Percentiles rank a stretch among this genome's conserved stretches.
These are phyloP conservation scores for Anoplius nigerrimus DNA, from an alignment of 2,888 invertebrate species.

Conservation along the genomic window DNA sequence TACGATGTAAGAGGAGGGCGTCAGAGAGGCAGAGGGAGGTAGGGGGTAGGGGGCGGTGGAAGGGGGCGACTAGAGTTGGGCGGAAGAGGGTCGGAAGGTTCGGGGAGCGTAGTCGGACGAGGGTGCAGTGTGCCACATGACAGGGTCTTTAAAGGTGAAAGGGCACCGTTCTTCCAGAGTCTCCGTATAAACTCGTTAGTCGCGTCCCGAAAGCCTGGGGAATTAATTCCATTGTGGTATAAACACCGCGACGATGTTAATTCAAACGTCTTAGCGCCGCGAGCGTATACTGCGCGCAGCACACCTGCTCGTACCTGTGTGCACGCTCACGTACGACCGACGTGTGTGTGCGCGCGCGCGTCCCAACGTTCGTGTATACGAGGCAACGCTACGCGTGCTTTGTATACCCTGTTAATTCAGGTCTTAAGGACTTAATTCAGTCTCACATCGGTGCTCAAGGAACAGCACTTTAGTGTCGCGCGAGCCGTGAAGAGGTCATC, in stretches of 20 bases:
- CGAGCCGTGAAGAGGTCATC: conserved; percentile 28
- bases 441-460: conserved; percentile 40
- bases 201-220: conserved; percentile 47
- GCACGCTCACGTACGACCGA: not conserved
- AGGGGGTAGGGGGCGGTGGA: not conserved
- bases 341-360: conserved; percentile 7
- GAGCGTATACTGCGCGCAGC: conserved; percentile 15
- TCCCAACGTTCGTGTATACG: no score
- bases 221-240: conserved; percentile 62
- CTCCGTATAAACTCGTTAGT: conserved; percentile 54
- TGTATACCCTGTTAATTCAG: conserved; percentile 44
- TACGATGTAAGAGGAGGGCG: not conserved
- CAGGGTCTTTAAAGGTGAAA: conserved; percentile 29
- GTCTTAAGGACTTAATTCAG: conserved; percentile 53
- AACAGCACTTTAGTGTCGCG: conserved; percentile 29
- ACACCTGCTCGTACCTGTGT: not conserved
- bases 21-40: not conserved
- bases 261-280: conserved; percentile 45
- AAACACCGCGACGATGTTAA: conserved; percentile 51
- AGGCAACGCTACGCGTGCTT: conserved; percentile 16
- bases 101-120: not conserved
- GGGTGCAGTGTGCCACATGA: conserved; percentile 15
- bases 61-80: not conserved
- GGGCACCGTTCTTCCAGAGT: conserved; percentile 35
- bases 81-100: conserved; percentile 1